These are phyloP conservation scores for Loris lydekkerianus DNA, from an alignment of 2,797 vertebrate genomes.

Conservation along the genomic window DNA sequence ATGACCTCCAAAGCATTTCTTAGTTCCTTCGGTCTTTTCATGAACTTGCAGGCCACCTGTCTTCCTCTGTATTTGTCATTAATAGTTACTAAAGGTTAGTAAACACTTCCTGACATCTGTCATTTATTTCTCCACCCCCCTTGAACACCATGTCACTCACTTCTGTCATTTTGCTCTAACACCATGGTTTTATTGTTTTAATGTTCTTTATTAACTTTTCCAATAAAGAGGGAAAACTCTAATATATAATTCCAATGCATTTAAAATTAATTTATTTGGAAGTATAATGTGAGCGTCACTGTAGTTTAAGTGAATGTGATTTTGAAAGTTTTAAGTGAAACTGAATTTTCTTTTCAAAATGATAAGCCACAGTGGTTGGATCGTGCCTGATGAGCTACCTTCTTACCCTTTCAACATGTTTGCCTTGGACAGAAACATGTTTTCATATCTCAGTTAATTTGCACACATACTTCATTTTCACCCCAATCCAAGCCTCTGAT, in stretches of 20 bases:
- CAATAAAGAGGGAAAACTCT: neutral
- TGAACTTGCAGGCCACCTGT: neutral
- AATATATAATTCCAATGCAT: neutral
- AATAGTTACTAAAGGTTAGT: neutral
- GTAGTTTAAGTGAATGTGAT: neutral
- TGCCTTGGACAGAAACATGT: conserved; percentile 35
- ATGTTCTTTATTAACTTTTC: neutral
- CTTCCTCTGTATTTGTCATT: neutral
- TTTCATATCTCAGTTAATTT: conserved; percentile 40
- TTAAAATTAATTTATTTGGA: neutral
- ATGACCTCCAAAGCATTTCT: neutral
- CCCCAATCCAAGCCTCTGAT: neutral
- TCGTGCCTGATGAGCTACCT: neutral
- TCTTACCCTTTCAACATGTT: conserved; percentile 25
- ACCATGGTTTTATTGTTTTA: neutral
- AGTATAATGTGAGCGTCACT: neutral
- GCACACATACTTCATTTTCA: conserved; percentile 51
- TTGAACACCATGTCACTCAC: neutral
- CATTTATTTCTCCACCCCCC: neutral
- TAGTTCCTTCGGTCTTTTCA: neutral
- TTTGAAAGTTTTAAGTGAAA: conserved; percentile 41
- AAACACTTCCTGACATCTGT: neutral
- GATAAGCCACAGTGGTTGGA: neutral
- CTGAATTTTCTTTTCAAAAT: neutral
- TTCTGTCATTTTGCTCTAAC: neutral